These are phyloP conservation scores for Condylostylus longicornis DNA, from an alignment of 1,140 invertebrate genomes.

Conservation along the genomic window DNA sequence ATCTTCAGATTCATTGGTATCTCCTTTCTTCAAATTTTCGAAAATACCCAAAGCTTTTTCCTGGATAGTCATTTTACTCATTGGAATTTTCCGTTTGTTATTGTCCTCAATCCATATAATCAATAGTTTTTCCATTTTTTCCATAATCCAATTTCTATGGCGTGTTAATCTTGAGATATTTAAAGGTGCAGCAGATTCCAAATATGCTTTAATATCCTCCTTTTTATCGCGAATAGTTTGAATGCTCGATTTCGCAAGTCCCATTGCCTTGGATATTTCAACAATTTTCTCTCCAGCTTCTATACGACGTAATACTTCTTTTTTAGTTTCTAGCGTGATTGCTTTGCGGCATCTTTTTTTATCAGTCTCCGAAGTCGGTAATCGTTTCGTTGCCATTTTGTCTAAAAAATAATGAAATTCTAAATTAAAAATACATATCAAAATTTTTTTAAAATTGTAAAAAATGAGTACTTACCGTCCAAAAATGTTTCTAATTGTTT, in stretches of 20 bases:
- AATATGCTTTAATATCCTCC: constrained; percentile 4
- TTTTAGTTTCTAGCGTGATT: constrained; percentile 9
- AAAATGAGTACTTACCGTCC: no score
- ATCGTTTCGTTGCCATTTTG: no score
- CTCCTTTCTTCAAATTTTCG: constrained; percentile 13
- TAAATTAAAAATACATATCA: no score
- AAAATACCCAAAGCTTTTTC: constrained; percentile 16
- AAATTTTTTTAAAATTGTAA: no score
- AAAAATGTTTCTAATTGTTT: no score
- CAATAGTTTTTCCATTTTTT: constrained; percentile 17
- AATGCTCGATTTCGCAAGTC: constrained; percentile 5
- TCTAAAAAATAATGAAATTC: no score
- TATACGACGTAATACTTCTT: constrained; percentile 9
- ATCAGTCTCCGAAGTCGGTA: no score
- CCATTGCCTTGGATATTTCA: constrained; percentile 6
- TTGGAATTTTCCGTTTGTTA: constrained; percentile 13
- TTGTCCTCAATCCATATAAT: constrained; percentile 16
- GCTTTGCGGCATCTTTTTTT: no score
- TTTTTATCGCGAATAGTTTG: constrained; percentile 6
- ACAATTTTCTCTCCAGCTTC: constrained; percentile 7
- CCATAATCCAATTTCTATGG: constrained; percentile 3
- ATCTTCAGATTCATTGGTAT: constrained; percentile 11
- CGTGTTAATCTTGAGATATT: constrained; percentile 5
- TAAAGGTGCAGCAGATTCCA: constrained; percentile 3
- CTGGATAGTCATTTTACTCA: constrained; percentile 16